These are phyloP conservation scores for Porites lobata DNA, from an alignment of 92 coral and sea anemone genomes.

Conservation along the genomic window DNA sequence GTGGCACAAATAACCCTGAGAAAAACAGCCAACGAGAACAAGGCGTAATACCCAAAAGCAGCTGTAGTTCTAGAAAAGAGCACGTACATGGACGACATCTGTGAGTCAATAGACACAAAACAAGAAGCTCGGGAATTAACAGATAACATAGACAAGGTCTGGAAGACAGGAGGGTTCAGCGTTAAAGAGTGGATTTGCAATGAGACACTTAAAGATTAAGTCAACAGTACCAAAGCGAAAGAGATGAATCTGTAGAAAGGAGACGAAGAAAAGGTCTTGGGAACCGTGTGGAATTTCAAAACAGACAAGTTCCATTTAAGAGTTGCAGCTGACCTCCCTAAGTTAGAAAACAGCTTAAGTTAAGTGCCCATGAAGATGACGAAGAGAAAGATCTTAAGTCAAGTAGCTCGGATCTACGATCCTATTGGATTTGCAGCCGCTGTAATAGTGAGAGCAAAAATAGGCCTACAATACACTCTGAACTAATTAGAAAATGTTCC, in stretches of 20 bases:
- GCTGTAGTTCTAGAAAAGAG: too few relatives aligned
- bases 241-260: conserved; percentile 1
- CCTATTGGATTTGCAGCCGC: too few relatives aligned
- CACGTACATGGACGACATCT: not conserved
- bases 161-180: not conserved
- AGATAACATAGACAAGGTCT: not conserved
- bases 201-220: too few relatives aligned
- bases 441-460: too few relatives aligned
- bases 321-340: conserved; percentile 12
- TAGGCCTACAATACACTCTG: too few relatives aligned
- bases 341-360: conserved; percentile 11
- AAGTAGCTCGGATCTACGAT: too few relatives aligned
- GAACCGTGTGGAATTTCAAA: conserved; percentile 24
- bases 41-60: too few relatives aligned
- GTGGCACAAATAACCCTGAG: not conserved
- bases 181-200: not conserved
- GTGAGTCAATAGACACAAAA: not conserved
- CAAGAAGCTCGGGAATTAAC: not conserved
- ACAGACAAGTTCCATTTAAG: conserved; percentile 27
- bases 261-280: conserved; percentile 41
- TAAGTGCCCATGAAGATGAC: too few relatives aligned
- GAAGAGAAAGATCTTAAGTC: too few relatives aligned
- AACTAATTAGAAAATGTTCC: too few relatives aligned
- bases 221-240: not conserved
- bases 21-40: too few relatives aligned